Base-by-base conservation (phyloP, 2,888 invertebrate species). In the Eupithecia dodoneata region DNA sequence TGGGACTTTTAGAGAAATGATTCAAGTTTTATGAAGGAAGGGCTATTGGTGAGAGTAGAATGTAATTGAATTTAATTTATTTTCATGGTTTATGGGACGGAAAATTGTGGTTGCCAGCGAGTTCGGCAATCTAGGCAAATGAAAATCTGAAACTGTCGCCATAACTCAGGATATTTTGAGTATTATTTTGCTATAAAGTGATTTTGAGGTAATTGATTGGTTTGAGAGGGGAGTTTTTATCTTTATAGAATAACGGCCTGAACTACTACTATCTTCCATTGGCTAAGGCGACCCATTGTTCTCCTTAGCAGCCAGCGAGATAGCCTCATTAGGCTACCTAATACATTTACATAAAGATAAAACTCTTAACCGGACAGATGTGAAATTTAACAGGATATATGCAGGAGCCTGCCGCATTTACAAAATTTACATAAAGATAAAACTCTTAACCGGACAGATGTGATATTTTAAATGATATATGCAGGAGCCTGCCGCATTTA, bases 1-100 rank as follows among this genome's bases (percentile, higher is more conserved):
- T 79, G 78, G 76, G 79, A 80, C 77, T 81, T 79, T 76, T 75
- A 81, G 79, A 77, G 80, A 76, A 80, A 80, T 77, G 72, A 79
- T 80, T 76, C 77, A 80, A 78, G 76, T 79, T 81, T 77, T 71
- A 76, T 76, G 63, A 73, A 75, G 72, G 59, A 80, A 78, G 79
- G 80, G 80, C 80, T 79, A 78, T 30, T 67, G 44, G 76, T 18
- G 59, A 70, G 76, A 81, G 76, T 72, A 52, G 67, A 59, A 72
- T 72, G 49, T 72, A 74, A 76, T 76, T 79, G 72, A 79, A 76
- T 70, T 76, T 0, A 74, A 72, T 65, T 73, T 76, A 76, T 66
- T 74, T 52, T 72, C 59, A 70, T 72, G 47, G 47, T 73, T 78
- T 75, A 75, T 73, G 59, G 67, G 47, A 44, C 7, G n/a, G 65